These are phyloP conservation scores for Hirudo medicinalis DNA, from an alignment of 1,140 invertebrate genomes.

Conservation along the genomic window DNA sequence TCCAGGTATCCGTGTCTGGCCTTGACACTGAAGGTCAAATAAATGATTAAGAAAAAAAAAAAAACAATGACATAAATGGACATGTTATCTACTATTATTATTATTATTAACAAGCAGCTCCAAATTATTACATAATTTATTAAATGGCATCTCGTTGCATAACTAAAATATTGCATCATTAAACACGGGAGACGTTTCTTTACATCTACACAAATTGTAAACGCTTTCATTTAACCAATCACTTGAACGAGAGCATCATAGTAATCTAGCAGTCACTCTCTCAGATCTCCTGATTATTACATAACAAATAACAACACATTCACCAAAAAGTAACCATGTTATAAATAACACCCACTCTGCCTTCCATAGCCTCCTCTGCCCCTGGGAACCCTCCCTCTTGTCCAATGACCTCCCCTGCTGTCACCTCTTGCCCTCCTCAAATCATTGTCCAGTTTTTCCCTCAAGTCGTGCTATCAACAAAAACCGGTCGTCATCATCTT, in stretches of 20 bases:
- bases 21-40: conserved; percentile 3
- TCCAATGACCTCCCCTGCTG: not conserved
- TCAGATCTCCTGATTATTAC: too few relatives aligned
- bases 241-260: too few relatives aligned
- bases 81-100: too few relatives aligned
- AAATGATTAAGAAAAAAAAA: not conserved
- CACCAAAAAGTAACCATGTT: not conserved
- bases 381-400: not conserved
- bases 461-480: conserved; percentile 6
- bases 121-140: too few relatives aligned
- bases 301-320: too few relatives aligned
- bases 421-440: not conserved
- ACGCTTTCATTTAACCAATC: too few relatives aligned
- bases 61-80: not conserved
- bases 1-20: conserved; percentile 5
- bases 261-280: too few relatives aligned
- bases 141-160: too few relatives aligned
- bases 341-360: not conserved
- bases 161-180: too few relatives aligned
- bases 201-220: too few relatives aligned
- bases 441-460: conserved; percentile 8
- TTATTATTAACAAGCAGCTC: too few relatives aligned
- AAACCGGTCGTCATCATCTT: not conserved
- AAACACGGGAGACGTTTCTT: too few relatives aligned
- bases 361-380: conserved; percentile 1